Evolutionary conservation across 2,888 invertebrate genomes (phyloP).

Genomic region (Fabriciana adippe): DNA sequence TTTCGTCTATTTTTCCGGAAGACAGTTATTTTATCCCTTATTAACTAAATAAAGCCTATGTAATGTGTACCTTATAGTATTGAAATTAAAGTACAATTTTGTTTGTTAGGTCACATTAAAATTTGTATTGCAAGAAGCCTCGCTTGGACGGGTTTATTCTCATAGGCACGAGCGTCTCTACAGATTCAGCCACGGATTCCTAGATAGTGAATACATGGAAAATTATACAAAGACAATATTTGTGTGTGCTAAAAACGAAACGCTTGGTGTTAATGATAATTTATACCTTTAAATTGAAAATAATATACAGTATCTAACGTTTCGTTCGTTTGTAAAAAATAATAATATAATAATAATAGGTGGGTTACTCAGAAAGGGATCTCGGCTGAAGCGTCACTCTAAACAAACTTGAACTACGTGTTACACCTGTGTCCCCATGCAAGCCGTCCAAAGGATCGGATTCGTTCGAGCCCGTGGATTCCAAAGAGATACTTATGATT

Average conservation of each 20-base stretch:
- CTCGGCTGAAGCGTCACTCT: no score
- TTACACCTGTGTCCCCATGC: no score
- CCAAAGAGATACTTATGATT: no score
- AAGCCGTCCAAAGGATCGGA: no score
- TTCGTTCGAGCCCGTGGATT: no score
- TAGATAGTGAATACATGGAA: background rate
- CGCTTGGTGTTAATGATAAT: background rate
- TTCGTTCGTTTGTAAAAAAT: no score
- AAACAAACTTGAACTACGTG: no score
- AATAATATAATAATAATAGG: no score
- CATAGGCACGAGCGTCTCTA: constrained; percentile 16
- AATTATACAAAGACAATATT: background rate
- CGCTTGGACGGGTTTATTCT: constrained; percentile 12
- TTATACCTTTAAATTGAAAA: background rate
- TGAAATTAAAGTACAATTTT: background rate
- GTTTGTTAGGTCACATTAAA: background rate
- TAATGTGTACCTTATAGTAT: background rate
- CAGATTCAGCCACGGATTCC: constrained; percentile 4
- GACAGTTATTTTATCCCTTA: constrained; percentile 17
- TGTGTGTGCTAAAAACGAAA: background rate
- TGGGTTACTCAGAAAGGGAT: no score
- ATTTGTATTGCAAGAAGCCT: constrained; percentile 1
- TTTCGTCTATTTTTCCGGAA: constrained; percentile 24
- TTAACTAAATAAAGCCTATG: background rate
- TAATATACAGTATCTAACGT: no score